Conservation (phyloP, 1,140 invertebrate species). For the Nasonia longicornis region DNA sequence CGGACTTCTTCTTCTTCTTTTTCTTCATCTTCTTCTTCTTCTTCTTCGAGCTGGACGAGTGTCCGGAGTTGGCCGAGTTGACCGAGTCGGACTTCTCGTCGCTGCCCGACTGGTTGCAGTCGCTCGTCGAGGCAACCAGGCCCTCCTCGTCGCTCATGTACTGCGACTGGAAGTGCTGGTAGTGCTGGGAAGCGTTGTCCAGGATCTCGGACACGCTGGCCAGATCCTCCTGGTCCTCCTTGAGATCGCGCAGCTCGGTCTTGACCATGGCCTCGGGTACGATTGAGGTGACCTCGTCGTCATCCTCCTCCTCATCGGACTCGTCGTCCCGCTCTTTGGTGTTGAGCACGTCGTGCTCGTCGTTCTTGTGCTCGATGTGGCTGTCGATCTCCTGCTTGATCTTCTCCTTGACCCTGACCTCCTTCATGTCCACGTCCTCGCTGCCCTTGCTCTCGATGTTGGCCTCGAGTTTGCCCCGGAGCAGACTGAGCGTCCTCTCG, state of each 20-base stretch:
- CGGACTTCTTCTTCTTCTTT: conserved; percentile 88
- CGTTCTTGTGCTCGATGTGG: background rate
- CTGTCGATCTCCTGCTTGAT: conserved; percentile 34
- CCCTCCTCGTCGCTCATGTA: conserved; percentile 80
- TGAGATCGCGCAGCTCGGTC: conserved; percentile 54
- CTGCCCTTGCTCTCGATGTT: conserved; percentile 36
- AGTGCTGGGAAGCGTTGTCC: conserved; percentile 83
- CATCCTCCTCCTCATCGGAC: conserved; percentile 50
- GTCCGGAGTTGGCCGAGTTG: conserved; percentile 59
- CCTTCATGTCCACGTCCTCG: background rate
- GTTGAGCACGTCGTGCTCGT: background rate
- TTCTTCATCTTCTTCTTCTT: conserved; percentile 59
- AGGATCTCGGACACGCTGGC: conserved; percentile 82
- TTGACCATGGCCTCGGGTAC: conserved; percentile 54
- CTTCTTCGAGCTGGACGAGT: conserved; percentile 50
- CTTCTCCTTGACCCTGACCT: background rate
- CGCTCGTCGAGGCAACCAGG: conserved; percentile 79
- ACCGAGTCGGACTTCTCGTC: conserved; percentile 77
- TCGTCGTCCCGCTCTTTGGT: background rate
- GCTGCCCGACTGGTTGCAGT: conserved; percentile 84
- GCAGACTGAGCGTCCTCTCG: conserved; percentile 59
- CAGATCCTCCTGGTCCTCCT: conserved; percentile 71
- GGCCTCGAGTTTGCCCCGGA: conserved; percentile 61
- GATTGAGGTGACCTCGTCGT: conserved; percentile 60
- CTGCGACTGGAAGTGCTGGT: conserved; percentile 74